Base-by-base conservation (phyloP, 2,113 vertebrate species). In the Benitochromis conjunctus region DNA sequence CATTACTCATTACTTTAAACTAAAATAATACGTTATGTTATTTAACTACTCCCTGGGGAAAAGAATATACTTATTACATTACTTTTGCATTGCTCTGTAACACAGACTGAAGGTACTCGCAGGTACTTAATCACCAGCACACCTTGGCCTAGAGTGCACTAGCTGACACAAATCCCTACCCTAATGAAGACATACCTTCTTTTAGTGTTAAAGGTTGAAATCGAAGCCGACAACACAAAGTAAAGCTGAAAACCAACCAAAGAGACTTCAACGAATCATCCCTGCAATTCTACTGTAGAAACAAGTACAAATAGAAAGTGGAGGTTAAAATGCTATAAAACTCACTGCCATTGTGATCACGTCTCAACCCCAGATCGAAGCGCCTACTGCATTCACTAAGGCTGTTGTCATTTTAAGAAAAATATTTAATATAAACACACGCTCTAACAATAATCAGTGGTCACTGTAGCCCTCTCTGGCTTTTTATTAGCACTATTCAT, bases 1-100 rank as follows among this genome's bases (percentile, higher is more conserved):
- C 21, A 71, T 69, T 43, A 43, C 5, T 43, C n/a, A 43, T 69
- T 69, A 69, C n/a, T 43, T 43, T 12, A 66, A 41, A 66, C 41
- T 13, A 64, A 38, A 12, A 64, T n/a, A 34, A 66, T 21, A 24
- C 1, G 0, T 43, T 43, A 43, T 9, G 13, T n/a, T 69, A 26
- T 41, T 69, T 69, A 69, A 16, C 12, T 69, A 24, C 4, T 69
- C 4, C 14, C 9, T 46, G 64, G 38, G 21, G 2, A 18, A 69
- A 69, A 24, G 46, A 46, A 18, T 71, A n/a, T 7, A 12, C 31
- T 43, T 18, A 13, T 71, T 71, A 71, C 0, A 18, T 43, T 46
- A 71, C 38, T 46, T 43, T 51, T 51, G 7, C 16, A 51, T 18
- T 71, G 16, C 62, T 66, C 21, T 66, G 60, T 64, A 36, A 64